phyloP scores from a whole-genome alignment of 1,140 invertebrate species.

The Trichogramma pretiosum region DNA sequence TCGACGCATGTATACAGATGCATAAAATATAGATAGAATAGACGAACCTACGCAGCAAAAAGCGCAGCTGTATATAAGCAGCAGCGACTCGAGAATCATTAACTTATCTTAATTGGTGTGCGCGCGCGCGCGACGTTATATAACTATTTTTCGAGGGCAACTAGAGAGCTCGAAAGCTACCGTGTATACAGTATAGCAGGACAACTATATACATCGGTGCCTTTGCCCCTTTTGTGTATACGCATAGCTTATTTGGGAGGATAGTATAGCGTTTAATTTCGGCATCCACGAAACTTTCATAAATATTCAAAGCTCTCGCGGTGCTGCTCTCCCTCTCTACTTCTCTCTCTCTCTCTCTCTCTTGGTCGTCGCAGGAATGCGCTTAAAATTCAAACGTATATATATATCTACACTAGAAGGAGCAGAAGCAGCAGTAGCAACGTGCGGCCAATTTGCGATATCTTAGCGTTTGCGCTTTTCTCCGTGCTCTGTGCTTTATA shows the following conservation, averaged over 20 bases:
- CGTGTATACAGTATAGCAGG: background rate
- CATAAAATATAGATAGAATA: background rate
- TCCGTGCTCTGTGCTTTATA: background rate
- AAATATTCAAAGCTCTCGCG: slow-evolving; percentile 3
- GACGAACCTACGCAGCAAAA: no score
- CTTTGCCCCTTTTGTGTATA: background rate
- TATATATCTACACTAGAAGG: background rate
- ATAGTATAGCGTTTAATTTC: background rate
- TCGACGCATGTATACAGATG: background rate
- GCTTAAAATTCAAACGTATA: slow-evolving; percentile 3
- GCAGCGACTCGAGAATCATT: no score
- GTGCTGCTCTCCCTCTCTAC: background rate
- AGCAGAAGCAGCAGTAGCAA: background rate
- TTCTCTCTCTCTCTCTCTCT: no score
- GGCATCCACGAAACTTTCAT: background rate
- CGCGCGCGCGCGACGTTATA: no score
- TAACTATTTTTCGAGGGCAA: background rate
- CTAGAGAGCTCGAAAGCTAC: background rate
- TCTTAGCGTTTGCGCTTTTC: background rate
- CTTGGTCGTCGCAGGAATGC: no score
- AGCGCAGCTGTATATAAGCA: no score
- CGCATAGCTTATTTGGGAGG: background rate
- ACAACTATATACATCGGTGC: background rate
- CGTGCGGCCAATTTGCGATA: background rate
- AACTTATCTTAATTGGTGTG: slow-evolving; percentile 8